Conservation (phyloP, 2,888 invertebrate species). For the Tetragonula carbonaria region DNA sequence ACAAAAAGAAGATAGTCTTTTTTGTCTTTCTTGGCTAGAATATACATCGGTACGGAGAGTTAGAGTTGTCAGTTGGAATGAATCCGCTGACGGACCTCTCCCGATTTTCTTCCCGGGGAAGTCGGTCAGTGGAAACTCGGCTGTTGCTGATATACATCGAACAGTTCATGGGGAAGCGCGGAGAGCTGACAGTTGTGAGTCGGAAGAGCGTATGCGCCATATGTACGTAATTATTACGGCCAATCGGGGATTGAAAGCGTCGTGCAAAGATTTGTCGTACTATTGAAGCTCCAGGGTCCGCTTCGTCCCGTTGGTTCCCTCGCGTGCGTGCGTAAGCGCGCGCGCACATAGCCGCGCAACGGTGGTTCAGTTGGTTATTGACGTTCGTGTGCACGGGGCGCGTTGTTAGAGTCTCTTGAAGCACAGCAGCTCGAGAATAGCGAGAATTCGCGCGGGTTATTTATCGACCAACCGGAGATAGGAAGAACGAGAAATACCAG, state of each 20-base stretch:
- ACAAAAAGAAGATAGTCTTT: background rate
- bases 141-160: slow-evolving; percentile 17
- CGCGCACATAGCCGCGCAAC: slow-evolving; percentile 65
- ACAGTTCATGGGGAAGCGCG: background rate
- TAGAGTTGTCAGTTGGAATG: background rate
- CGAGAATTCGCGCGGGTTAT: slow-evolving; percentile 38
- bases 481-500: background rate
- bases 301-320: slow-evolving; percentile 51
- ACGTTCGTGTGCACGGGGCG: slow-evolving; percentile 74
- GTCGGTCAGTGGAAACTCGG: slow-evolving; percentile 32
- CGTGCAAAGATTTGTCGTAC: slow-evolving; percentile 53
- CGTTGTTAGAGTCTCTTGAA: slow-evolving; percentile 47
- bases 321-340: slow-evolving; percentile 49
- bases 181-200: background rate
- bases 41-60: background rate
- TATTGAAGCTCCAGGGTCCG: slow-evolving; percentile 50
- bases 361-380: slow-evolving; percentile 78
- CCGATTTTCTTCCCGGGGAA: slow-evolving; percentile 19
- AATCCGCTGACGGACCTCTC: background rate
- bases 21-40: background rate
- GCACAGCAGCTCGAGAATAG: slow-evolving; percentile 1
- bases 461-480: background rate
- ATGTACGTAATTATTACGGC: slow-evolving; percentile 55
- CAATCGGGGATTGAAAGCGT: slow-evolving; percentile 62
- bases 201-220: slow-evolving; percentile 49